These are phyloP conservation scores for Leptestheria dahalacensis DNA, from an alignment of 1,140 invertebrate genomes.

Conservation along the genomic window DNA sequence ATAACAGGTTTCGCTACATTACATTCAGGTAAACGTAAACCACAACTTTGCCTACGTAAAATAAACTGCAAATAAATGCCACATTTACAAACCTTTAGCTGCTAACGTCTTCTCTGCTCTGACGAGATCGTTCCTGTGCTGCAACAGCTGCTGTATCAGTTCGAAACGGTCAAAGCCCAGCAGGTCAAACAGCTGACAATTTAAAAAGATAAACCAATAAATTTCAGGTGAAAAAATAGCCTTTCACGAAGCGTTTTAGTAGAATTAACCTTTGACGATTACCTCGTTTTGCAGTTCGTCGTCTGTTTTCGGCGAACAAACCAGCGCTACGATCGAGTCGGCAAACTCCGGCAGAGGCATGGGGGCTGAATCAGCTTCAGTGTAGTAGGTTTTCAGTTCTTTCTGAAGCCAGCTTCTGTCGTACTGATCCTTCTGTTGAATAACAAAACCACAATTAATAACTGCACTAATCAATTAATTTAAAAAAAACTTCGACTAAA, in stretches of 20 bases:
- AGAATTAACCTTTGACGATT: constrained; percentile 15
- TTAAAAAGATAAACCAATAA: too few relatives aligned
- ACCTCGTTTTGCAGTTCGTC: constrained; percentile 67
- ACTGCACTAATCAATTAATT: too few relatives aligned
- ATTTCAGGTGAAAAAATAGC: too few relatives aligned
- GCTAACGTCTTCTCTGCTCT: constrained; percentile 12
- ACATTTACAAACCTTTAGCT: constrained; percentile 17
- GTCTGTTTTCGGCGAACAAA: constrained; percentile 44
- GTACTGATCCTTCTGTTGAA: not conserved
- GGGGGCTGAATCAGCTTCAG: constrained; percentile 26
- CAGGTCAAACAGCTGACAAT: constrained; percentile 56
- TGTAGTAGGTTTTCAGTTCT: constrained; percentile 37
- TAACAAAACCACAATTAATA: constrained; percentile 32
- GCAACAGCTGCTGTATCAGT: constrained; percentile 59
- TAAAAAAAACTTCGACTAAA: too few relatives aligned
- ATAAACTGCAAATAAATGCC: constrained; percentile 18
- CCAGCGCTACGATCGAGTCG: constrained; percentile 39
- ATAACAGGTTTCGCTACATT: too few relatives aligned
- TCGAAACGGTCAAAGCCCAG: constrained; percentile 76
- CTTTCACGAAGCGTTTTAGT: too few relatives aligned
- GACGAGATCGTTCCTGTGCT: constrained; percentile 36
- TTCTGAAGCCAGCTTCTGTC: constrained; percentile 38
- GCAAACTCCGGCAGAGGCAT: constrained; percentile 40
- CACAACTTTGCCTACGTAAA: not conserved
- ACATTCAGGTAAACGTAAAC: too few relatives aligned